A percentile compares a stretch with the other conserved stretches of the same genome.
phyloP scores from a whole-genome alignment of 2,113 vertebrate genomes.

The Caretta caretta region DNA sequence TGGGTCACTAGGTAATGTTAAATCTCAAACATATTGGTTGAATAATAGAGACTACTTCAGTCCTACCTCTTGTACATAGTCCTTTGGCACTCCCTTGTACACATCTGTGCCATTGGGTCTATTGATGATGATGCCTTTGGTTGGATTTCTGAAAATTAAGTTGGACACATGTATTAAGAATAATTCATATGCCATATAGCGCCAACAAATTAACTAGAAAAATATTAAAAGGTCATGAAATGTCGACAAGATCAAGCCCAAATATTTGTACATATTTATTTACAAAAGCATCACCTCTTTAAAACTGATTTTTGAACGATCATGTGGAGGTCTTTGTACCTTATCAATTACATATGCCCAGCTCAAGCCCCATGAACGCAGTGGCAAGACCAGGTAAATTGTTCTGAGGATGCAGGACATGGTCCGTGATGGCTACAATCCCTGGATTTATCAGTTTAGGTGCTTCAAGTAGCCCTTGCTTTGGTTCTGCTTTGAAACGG shows the following conservation, averaged over 20 bases:
- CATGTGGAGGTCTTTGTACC: not conserved
- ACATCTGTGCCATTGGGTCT: slow-evolving; percentile 93
- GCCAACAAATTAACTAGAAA: not conserved
- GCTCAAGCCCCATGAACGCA: not conserved
- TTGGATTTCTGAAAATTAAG: slow-evolving; percentile 89
- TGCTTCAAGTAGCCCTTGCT: not conserved
- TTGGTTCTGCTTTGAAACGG: not conserved
- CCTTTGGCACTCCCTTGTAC: slow-evolving; percentile 92
- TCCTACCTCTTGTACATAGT: slow-evolving; percentile 89
- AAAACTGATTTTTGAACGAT: not conserved
- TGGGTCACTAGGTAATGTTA: not conserved
- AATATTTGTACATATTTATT: not conserved
- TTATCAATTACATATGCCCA: not conserved
- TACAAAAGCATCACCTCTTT: not conserved
- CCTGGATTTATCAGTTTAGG: not conserved
- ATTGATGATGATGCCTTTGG: slow-evolving; percentile 92
- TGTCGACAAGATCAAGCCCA: not conserved
- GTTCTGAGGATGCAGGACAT: not conserved
- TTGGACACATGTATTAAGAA: not conserved
- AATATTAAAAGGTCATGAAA: not conserved
- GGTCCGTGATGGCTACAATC: not conserved
- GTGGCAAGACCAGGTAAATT: not conserved
- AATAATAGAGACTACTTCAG: not conserved
- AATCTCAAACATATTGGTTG: not conserved
- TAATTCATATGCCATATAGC: not conserved